These are phyloP conservation scores for Poecilia picta DNA, from an alignment of 2,797 vertebrate species.

Conservation along the genomic window DNA sequence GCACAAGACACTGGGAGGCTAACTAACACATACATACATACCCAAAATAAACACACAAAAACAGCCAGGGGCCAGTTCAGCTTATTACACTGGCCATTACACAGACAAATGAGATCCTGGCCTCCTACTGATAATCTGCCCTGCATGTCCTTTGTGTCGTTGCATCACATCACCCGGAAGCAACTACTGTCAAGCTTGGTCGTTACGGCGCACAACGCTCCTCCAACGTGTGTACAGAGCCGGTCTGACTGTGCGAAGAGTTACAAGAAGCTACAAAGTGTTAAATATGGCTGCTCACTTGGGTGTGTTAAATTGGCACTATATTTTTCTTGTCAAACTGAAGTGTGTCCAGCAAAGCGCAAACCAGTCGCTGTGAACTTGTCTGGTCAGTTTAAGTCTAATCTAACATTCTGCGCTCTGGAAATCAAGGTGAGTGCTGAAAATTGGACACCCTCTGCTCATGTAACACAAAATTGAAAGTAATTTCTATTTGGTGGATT, in stretches of 20 bases:
- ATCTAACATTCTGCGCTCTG: background rate
- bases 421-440: background rate
- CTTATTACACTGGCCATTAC: slow-evolving; percentile 76
- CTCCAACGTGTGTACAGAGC: slow-evolving; percentile 16
- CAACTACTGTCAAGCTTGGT: slow-evolving; percentile 52
- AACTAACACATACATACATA: slow-evolving; percentile 29
- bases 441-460: background rate
- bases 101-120: slow-evolving; percentile 77
- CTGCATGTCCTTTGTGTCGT: slow-evolving; percentile 54
- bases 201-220: slow-evolving; percentile 25
- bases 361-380: background rate
- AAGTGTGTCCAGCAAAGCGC: background rate
- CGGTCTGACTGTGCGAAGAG: slow-evolving; percentile 16
- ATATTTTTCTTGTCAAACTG: background rate
- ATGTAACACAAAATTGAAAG: background rate
- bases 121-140: slow-evolving; percentile 66
- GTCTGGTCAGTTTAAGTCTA: background rate
- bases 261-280: slow-evolving; percentile 19
- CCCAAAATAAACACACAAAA: slow-evolving; percentile 59
- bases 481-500: background rate
- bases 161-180: slow-evolving; percentile 68
- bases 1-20: slow-evolving; percentile 23
- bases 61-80: slow-evolving; percentile 65
- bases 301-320: background rate
- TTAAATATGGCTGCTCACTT: background rate